phyloP scores from a whole-genome alignment of 2,113 vertebrate species.

The Zosterops japonicus region DNA sequence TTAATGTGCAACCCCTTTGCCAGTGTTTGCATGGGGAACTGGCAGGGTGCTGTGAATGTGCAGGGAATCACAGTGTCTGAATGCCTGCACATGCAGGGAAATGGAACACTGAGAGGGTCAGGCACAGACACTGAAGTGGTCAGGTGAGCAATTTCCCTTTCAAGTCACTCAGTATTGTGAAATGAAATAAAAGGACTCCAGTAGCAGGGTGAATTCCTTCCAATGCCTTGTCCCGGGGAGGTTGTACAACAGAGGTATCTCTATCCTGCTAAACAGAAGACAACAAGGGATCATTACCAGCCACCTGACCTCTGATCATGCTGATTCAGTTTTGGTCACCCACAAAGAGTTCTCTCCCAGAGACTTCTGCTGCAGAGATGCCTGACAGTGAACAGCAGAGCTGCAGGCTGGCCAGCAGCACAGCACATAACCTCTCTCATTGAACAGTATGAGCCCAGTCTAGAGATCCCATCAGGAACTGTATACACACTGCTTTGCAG shows the following conservation, averaged over 20 bases:
- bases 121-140: background rate
- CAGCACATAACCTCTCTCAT: background rate
- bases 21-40: background rate
- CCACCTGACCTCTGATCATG: background rate
- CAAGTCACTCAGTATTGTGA: background rate
- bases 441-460: background rate
- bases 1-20: background rate
- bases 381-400: background rate
- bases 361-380: background rate
- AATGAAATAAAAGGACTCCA: background rate
- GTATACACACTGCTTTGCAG: rapidly evolving
- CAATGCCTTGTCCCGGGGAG: background rate
- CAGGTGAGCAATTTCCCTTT: background rate
- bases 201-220: background rate
- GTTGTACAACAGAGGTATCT: background rate
- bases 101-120: background rate
- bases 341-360: background rate
- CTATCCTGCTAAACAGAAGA: background rate
- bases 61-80: background rate
- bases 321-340: background rate
- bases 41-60: background rate
- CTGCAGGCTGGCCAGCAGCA: background rate
- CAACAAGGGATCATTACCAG: background rate
- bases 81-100: background rate
- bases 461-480: background rate